Percentiles rank a stretch among this genome's conserved stretches.
Evolutionary conservation across 2,113 vertebrate genomes (phyloP).

Genomic region (Scolopax mira): DNA sequence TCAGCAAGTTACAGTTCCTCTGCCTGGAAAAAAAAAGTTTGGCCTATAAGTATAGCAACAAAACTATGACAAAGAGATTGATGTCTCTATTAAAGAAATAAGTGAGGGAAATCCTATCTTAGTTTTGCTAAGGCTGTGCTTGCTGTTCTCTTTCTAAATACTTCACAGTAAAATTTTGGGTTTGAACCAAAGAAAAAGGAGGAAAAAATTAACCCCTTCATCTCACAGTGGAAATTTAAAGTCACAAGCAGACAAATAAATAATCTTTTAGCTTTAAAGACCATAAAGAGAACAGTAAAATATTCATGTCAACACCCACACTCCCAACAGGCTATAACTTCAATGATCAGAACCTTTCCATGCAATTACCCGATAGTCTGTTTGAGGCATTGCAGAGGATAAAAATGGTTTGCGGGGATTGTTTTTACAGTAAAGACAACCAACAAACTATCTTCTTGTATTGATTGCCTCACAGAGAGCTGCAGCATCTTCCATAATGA

Average conservation of each 20-base stretch:
- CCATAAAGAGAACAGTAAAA: background rate
- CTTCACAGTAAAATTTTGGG: background rate
- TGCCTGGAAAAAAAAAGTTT: background rate
- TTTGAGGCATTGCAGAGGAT: background rate
- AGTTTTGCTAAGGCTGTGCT: background rate
- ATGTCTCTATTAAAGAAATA: conserved; percentile 38
- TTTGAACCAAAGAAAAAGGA: background rate
- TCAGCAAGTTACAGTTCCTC: background rate
- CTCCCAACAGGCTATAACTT: background rate
- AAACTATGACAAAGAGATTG: conserved; percentile 32
- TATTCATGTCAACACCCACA: background rate
- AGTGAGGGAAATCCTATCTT: conserved; percentile 24
- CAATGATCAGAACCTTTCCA: background rate
- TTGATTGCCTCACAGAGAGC: background rate
- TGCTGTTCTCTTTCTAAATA: background rate
- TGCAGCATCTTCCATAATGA: background rate
- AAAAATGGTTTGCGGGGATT: background rate
- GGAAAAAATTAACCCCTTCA: background rate
- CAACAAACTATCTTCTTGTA: background rate
- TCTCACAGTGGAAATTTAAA: background rate
- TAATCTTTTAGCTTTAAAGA: background rate
- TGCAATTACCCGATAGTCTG: rapidly evolving
- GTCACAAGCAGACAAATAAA: background rate
- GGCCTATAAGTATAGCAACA: background rate
- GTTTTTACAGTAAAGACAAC: background rate